Conservation (phyloP, 2,113 vertebrate genomes). For the Channa maculata region DNA sequence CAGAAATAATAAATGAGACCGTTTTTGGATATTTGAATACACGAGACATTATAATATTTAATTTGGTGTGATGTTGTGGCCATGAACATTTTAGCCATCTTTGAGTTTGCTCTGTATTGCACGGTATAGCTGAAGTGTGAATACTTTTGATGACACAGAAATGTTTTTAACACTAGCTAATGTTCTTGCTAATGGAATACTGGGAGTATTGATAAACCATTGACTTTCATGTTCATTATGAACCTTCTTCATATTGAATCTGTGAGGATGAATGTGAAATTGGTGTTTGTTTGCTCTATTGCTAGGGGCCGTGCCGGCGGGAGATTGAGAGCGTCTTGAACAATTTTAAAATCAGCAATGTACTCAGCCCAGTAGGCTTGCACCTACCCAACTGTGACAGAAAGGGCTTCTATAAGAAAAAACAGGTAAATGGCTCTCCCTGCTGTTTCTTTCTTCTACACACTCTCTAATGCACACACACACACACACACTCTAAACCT, state of each 20-base stretch:
- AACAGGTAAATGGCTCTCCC: conserved; percentile 87
- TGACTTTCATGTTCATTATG: too few species aligned
- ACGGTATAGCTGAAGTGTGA: too few species aligned
- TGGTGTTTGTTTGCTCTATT: conserved; percentile 39
- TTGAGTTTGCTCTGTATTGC: not conserved
- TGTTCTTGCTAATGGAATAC: too few species aligned
- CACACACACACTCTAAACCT: conserved; percentile 58
- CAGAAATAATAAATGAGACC: not conserved
- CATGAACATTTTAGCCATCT: not conserved
- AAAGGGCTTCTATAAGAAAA: conserved; percentile 99
- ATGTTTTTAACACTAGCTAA: too few species aligned
- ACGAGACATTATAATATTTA: not conserved
- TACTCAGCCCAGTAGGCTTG: conserved; percentile 90
- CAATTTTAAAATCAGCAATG: conserved; percentile 90
- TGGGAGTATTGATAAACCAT: too few species aligned
- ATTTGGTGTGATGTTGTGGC: not conserved
- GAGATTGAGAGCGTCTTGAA: conserved; percentile 96
- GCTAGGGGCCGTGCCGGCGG: conserved; percentile 93
- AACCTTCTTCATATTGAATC: too few species aligned
- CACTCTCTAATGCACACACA: conserved; percentile 1
- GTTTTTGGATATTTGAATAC: too few species aligned
- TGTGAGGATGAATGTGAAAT: conserved; percentile 16
- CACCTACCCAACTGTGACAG: conserved; percentile 98
- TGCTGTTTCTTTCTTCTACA: conserved; percentile 36
- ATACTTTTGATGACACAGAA: too few species aligned